Evolutionary conservation across 2,888 invertebrate species (phyloP), one percentile per base, ranked within the genome.

Genomic region (Drosophila paramelanica): DNA sequence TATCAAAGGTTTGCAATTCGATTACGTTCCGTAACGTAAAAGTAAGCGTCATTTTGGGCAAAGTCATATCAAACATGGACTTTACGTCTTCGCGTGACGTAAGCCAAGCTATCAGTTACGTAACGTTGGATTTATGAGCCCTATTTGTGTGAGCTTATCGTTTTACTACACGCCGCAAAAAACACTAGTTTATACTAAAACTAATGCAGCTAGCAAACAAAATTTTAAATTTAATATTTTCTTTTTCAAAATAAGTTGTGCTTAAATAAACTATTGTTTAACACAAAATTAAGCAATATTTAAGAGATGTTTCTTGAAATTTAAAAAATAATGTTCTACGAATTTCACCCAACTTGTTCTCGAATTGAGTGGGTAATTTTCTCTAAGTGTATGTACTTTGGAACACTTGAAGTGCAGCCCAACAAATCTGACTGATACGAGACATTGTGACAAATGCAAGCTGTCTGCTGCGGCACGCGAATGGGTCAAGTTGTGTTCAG

Each of bases 21-120:
- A 39, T 11, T 11, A 27, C 38, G 23, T 39, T 23, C 39, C 38
- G 14, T 8, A 51, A 39, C 14, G 17, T 25, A 42, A 42, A 31
- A 42, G 41, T 41, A 33, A n/a, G 42, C 52, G 52, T 41, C 39
- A 52, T 41, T 52, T 52, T 2, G 1, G 17, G 20, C 20, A 42
- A 52, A 43, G 17, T 8, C 25, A 1, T 25, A 10, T 36, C 13
- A 13, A 3, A 23, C 8, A 25, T 45, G 55, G 55, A 55, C 45
- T 43, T 60, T 45, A 46, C 58, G 38, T 60, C 60, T 58, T 25
- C 17, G 45, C 38, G 42, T 49, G 27, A 43, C 49, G 42, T 49
- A 47, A 36, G 11, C n/a, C 5, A 0, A 8, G 23, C 20, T 42
- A 47, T 65, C 51, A 45, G 38, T 65, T 52, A 38, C 36, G 6